phyloP scores from a whole-genome alignment of 2,888 invertebrate species.

The Allygus modestus region DNA sequence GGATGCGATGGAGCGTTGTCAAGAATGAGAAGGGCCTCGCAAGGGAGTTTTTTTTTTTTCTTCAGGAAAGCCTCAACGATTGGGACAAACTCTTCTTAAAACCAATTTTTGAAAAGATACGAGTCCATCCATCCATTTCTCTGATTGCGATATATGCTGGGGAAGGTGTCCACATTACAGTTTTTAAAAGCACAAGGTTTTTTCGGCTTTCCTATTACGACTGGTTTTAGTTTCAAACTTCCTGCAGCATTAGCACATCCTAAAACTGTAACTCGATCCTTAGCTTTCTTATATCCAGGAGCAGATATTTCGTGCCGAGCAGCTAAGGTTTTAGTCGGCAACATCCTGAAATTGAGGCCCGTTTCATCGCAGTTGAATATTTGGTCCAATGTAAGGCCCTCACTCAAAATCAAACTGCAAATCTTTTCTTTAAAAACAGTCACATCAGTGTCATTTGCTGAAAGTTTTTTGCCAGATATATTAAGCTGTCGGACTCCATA shows the following conservation, averaged over 20 bases:
- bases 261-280: constrained; percentile 70
- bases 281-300: constrained; percentile 69
- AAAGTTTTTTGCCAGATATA: constrained; percentile 4
- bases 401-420: not conserved
- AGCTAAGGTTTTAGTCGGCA: constrained; percentile 68
- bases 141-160: not conserved
- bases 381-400: not conserved
- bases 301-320: constrained; percentile 63
- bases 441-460: not conserved
- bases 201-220: constrained; percentile 69
- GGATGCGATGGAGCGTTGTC: constrained; percentile 1
- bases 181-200: constrained; percentile 68
- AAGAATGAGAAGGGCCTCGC: not conserved
- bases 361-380: constrained; percentile 70
- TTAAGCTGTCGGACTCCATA: not conserved
- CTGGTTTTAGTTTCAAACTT: constrained; percentile 66
- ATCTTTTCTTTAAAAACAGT: not conserved
- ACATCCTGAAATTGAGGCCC: constrained; percentile 69
- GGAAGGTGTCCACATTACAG: constrained; percentile 64
- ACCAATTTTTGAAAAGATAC: not conserved
- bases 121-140: constrained; percentile 13
- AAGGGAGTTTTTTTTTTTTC: not conserved
- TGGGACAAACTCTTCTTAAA: constrained; percentile 4
- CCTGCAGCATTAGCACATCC: constrained; percentile 70
- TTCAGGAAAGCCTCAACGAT: not conserved